phyloP scores from a whole-genome alignment of 2,797 vertebrate species.

The Channa striata region DNA sequence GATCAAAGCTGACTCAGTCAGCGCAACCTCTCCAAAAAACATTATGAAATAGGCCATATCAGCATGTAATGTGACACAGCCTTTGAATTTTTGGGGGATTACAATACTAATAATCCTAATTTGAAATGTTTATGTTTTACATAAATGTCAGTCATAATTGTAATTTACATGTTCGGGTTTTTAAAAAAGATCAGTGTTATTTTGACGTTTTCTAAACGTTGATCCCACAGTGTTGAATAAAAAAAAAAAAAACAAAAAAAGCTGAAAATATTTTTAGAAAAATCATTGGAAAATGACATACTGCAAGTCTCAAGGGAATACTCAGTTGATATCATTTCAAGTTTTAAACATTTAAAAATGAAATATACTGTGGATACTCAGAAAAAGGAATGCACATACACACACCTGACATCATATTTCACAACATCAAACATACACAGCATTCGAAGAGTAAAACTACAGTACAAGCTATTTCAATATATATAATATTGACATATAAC shows the following conservation, averaged over 20 bases:
- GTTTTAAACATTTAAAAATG: slow-evolving; percentile 62
- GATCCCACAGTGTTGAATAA: too few relatives aligned
- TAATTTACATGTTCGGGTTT: slow-evolving; percentile 12
- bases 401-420: slow-evolving; percentile 73
- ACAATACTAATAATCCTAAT: slow-evolving; percentile 18
- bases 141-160: slow-evolving; percentile 12
- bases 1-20: too few relatives aligned
- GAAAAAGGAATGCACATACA: slow-evolving; percentile 72
- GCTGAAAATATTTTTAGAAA: neutral
- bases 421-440: slow-evolving; percentile 78
- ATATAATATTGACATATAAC: slow-evolving; percentile 78
- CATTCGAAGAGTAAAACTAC: slow-evolving; percentile 79
- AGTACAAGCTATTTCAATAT: slow-evolving; percentile 81
- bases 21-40: too few relatives aligned
- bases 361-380: slow-evolving; percentile 72
- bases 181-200: slow-evolving; percentile 34
- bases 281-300: slow-evolving; percentile 13
- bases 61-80: too few relatives aligned
- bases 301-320: slow-evolving; percentile 60
- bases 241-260: neutral
- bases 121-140: neutral
- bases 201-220: slow-evolving; percentile 15
- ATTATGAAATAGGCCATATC: neutral
- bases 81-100: too few relatives aligned
- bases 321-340: slow-evolving; percentile 69